Conservation (phyloP, 2,888 invertebrate genomes). For the Drosophila atripex region DNA sequence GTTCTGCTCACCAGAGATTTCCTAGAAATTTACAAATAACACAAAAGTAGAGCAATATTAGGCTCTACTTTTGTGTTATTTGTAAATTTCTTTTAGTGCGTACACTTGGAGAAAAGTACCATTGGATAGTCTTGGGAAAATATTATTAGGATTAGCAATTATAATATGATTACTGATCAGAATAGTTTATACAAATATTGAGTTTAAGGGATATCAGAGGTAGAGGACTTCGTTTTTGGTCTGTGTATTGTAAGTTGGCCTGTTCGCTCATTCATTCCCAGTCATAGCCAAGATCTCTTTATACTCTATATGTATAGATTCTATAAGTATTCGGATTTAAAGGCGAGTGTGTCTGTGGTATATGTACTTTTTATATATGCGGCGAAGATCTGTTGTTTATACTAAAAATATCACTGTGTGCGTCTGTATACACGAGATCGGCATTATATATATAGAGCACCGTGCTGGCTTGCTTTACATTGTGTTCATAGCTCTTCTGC, state of each 20-base stretch:
- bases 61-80: conserved; percentile 53
- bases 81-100: conserved; percentile 57
- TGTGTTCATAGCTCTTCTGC: conserved; percentile 22
- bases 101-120: conserved; percentile 24
- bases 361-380: conserved; percentile 37
- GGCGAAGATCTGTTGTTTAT: conserved; percentile 74
- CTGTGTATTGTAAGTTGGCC: conserved; percentile 36
- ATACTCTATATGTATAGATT: conserved; percentile 14
- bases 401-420: conserved; percentile 80
- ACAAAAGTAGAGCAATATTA: too few species aligned
- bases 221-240: background rate
- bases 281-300: conserved; percentile 31
- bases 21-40: too few species aligned
- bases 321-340: conserved; percentile 38
- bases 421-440: conserved; percentile 55
- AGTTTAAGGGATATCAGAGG: background rate
- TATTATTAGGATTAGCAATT: background rate
- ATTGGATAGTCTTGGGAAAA: background rate
- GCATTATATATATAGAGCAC: conserved; percentile 41
- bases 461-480: conserved; percentile 29
- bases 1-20: conserved; percentile 45
- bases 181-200: background rate
- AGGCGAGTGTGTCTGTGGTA: conserved; percentile 19
- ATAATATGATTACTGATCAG: background rate
- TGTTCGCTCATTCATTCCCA: conserved; percentile 39